A percentile compares a stretch with the other conserved stretches of the same genome.
Evolutionary conservation across 1,140 invertebrate species (phyloP).

Genomic region (Whitmania pigra): DNA sequence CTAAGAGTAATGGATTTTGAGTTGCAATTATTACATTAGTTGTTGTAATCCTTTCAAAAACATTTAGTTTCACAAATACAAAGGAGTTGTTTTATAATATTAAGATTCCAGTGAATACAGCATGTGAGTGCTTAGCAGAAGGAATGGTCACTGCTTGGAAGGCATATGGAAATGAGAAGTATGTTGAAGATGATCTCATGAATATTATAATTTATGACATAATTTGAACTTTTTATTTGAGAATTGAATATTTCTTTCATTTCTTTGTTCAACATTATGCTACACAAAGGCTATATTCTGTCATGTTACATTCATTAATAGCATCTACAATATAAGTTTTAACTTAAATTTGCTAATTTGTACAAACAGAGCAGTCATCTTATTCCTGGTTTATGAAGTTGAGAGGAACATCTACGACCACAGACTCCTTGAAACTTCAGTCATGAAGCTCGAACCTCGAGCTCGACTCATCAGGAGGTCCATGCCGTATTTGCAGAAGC

Average conservation of each 20-base stretch:
- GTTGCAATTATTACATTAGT: too few species aligned
- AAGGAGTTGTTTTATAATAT: not conserved
- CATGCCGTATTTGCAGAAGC: constrained; percentile 16
- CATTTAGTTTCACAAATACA: too few species aligned
- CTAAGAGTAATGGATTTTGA: too few species aligned
- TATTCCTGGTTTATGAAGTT: constrained; percentile 18
- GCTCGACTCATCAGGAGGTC: constrained; percentile 22
- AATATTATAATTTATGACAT: not conserved
- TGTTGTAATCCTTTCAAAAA: too few species aligned
- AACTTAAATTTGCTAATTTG: not conserved
- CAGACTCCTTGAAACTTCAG: constrained; percentile 17
- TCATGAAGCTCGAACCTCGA: constrained; percentile 13
- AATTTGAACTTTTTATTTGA: not conserved
- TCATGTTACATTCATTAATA: not conserved
- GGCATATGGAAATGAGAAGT: constrained; percentile 14
- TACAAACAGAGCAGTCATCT: constrained; percentile 12
- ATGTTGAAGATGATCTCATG: not conserved
- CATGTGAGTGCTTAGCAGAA: not conserved
- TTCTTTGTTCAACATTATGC: not conserved
- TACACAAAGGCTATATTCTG: not conserved
- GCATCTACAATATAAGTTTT: not conserved
- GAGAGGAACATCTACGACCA: constrained; percentile 26
- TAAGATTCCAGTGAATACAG: not conserved
- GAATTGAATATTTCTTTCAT: too few species aligned
- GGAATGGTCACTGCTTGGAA: constrained; percentile 17